phyloP scores from a whole-genome alignment of 2,113 vertebrate species.

The Orthochromis malagaraziensis region DNA sequence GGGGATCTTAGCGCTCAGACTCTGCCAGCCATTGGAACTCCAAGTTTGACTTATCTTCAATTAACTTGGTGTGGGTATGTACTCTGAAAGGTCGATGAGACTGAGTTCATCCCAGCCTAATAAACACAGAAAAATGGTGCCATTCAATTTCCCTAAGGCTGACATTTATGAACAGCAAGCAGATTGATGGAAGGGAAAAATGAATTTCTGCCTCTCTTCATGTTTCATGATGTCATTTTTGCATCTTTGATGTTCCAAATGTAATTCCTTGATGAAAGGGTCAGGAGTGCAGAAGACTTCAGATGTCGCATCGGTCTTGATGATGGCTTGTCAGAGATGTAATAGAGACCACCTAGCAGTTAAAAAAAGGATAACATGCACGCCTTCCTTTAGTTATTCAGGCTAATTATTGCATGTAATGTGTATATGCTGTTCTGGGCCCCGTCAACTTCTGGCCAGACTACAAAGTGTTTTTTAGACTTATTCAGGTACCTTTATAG shows the following conservation, averaged over 20 bases:
- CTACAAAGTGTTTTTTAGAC: background rate
- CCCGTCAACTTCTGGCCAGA: background rate
- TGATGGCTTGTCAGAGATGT: background rate
- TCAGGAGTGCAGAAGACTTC: background rate
- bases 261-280: background rate
- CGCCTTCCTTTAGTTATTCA: background rate
- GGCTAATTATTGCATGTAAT: background rate
- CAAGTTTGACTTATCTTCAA: constrained; percentile 18
- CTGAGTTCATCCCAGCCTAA: constrained; percentile 33
- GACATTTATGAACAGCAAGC: constrained; percentile 47
- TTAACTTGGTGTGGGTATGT: constrained; percentile 13
- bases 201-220: background rate
- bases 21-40: background rate
- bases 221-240: constrained; percentile 8
- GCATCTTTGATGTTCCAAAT: background rate
- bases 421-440: background rate
- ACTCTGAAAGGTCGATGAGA: constrained; percentile 35
- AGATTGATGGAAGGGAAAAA: constrained; percentile 36
- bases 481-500: background rate
- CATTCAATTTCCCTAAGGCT: constrained; percentile 42
- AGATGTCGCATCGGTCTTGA: background rate
- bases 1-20: background rate
- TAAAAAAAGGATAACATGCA: background rate
- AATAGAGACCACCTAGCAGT: background rate
- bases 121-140: constrained; percentile 56